Evolutionary conservation across 2,888 invertebrate genomes (phyloP).

Genomic region (Aphrophora alni): DNA sequence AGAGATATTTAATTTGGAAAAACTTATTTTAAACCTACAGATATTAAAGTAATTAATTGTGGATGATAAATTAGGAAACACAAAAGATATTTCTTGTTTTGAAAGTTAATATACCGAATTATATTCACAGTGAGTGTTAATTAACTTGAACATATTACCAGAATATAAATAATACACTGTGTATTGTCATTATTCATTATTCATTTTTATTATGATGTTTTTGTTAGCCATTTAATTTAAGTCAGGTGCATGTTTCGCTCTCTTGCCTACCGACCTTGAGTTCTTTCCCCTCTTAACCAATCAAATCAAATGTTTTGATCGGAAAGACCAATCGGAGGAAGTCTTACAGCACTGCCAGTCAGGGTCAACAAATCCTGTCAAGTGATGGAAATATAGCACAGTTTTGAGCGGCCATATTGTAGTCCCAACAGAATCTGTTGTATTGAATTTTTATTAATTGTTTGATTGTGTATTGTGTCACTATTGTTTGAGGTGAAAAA

Average conservation of each 20-base stretch:
- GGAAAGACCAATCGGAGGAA: constrained; percentile 36
- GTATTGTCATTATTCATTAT: too few relatives aligned
- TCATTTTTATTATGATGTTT: too few relatives aligned
- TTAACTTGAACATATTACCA: too few relatives aligned
- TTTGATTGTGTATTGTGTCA: constrained; percentile 9
- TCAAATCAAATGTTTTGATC: constrained; percentile 41
- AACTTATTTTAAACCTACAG: too few relatives aligned
- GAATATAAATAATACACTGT: too few relatives aligned
- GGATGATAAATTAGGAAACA: too few relatives aligned
- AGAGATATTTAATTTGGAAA: too few relatives aligned
- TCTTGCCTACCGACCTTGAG: constrained; percentile 41
- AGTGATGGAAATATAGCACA: constrained; percentile 38
- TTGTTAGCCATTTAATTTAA: constrained; percentile 13
- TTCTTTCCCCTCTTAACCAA: constrained; percentile 37
- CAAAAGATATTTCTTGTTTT: too few relatives aligned
- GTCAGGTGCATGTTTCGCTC: constrained; percentile 38
- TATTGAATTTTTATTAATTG: neutral
- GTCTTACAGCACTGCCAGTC: constrained; percentile 39
- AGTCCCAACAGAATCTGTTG: constrained; percentile 28
- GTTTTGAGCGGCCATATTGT: constrained; percentile 43
- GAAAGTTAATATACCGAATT: too few relatives aligned
- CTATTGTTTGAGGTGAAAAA: neutral
- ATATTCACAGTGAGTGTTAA: too few relatives aligned
- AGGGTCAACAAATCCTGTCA: constrained; percentile 45
- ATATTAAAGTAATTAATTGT: too few relatives aligned